A percentile compares a stretch with the other conserved stretches of the same genome.
These are phyloP conservation scores for Sinocyclocheilus rhinocerous DNA, from an alignment of 2,113 vertebrate genomes.

Conservation along the genomic window DNA sequence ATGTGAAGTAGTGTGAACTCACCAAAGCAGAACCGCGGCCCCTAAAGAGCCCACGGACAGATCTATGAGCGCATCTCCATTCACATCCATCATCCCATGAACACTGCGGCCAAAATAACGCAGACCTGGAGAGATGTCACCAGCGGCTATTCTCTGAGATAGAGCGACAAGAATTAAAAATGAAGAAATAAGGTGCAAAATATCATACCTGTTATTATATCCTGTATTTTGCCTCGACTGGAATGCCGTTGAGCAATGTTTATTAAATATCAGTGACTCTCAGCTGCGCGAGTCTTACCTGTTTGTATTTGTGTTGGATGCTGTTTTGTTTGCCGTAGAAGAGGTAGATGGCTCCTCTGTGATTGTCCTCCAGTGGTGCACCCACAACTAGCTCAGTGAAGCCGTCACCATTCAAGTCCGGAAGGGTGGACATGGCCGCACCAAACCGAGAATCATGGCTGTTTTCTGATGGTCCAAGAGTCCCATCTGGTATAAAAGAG, in stretches of 20 bases:
- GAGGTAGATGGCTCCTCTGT: conserved; percentile 88
- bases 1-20: conserved; percentile 48
- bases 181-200: background rate
- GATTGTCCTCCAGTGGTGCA: conserved; percentile 88
- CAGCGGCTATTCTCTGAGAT: conserved; percentile 80
- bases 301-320: conserved; percentile 80
- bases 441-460: conserved; percentile 91
- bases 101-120: conserved; percentile 92
- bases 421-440: conserved; percentile 81
- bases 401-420: conserved; percentile 91
- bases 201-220: background rate
- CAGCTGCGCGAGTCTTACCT: conserved; percentile 73
- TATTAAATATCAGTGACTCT: background rate
- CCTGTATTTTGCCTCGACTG: too few species aligned
- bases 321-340: conserved; percentile 79
- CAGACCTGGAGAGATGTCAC: conserved; percentile 73
- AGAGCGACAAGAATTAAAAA: background rate
- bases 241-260: background rate
- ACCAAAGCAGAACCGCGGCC: conserved; percentile 88
- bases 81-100: conserved; percentile 88
- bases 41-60: conserved; percentile 89
- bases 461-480: conserved; percentile 73
- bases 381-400: conserved; percentile 89
- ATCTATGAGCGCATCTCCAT: conserved; percentile 85
- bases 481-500: conserved; percentile 75